Evolutionary conservation across 2,113 vertebrate species (phyloP).

Genomic region (Alces alces): DNA sequence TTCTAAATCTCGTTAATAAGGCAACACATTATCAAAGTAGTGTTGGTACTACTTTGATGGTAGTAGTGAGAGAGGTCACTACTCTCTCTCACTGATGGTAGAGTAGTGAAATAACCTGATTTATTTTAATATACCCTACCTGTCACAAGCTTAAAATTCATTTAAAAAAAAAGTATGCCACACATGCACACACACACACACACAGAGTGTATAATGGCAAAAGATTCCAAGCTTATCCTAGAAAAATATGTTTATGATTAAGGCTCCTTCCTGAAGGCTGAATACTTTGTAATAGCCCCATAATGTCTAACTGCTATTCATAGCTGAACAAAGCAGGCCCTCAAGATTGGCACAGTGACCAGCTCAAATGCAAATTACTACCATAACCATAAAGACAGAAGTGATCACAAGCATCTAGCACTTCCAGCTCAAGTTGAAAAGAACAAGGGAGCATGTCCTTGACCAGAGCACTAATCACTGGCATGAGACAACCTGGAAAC

Average conservation of each 20-base stretch:
- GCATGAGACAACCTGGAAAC: background rate
- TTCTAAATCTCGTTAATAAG: background rate
- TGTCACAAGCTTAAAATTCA: background rate
- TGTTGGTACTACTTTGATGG: background rate
- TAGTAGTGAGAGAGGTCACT: background rate
- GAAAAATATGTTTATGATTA: background rate
- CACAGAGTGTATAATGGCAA: background rate
- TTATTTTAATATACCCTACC: background rate
- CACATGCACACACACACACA: no score
- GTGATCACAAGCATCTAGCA: background rate
- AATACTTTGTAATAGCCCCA: background rate
- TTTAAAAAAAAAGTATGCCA: background rate
- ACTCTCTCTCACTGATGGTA: background rate
- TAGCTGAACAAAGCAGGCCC: rapidly evolving
- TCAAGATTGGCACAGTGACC: background rate
- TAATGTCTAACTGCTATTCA: background rate
- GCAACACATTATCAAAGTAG: background rate
- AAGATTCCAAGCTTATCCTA: background rate
- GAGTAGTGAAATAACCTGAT: background rate
- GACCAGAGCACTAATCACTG: background rate
- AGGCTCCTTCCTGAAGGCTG: background rate
- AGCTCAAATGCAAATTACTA: background rate
- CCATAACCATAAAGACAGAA: background rate
- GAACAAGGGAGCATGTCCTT: background rate
- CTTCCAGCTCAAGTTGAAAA: background rate